phyloP scores from a whole-genome alignment of 2,113 vertebrate genomes.

The Balaeniceps rex region DNA sequence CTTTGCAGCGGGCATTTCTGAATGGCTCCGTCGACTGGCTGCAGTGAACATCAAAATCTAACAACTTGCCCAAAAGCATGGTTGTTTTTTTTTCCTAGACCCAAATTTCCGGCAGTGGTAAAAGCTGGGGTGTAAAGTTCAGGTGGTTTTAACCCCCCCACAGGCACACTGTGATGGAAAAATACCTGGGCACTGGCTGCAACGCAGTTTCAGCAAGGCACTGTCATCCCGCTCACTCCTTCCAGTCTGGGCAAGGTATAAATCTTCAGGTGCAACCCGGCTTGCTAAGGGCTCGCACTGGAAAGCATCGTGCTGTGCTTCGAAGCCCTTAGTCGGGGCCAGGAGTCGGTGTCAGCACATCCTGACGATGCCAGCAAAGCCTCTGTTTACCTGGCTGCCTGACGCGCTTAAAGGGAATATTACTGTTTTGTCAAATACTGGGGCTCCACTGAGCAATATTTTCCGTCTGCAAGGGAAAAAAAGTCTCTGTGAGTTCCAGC shows the following conservation, averaged over 20 bases:
- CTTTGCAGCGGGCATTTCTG: background rate
- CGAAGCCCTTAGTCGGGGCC: background rate
- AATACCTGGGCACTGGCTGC: background rate
- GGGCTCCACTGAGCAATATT: slow-evolving; percentile 62
- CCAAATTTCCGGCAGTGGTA: background rate
- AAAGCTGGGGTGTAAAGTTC: background rate
- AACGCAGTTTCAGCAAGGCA: background rate
- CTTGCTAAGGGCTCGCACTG: background rate
- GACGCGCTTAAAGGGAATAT: slow-evolving; percentile 13
- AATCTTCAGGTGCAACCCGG: background rate
- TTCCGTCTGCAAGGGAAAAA: slow-evolving; percentile 34
- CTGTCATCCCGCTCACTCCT: background rate
- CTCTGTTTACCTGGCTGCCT: slow-evolving; percentile 55
- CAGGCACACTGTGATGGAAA: background rate
- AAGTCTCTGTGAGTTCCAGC: slow-evolving; percentile 13
- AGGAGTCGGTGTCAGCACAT: background rate
- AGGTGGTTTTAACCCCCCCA: background rate
- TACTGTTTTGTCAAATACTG: slow-evolving; percentile 48
- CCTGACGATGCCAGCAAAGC: background rate
- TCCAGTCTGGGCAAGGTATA: background rate
- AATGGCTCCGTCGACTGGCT: fast-evolving
- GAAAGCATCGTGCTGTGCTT: background rate
- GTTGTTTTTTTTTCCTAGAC: background rate
- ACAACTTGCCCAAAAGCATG: background rate
- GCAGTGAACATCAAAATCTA: background rate